Evolutionary conservation across 2,113 vertebrate genomes (phyloP), one percentile per base, ranked within the genome.

Genomic region (Otocyon megalotis): DNA sequence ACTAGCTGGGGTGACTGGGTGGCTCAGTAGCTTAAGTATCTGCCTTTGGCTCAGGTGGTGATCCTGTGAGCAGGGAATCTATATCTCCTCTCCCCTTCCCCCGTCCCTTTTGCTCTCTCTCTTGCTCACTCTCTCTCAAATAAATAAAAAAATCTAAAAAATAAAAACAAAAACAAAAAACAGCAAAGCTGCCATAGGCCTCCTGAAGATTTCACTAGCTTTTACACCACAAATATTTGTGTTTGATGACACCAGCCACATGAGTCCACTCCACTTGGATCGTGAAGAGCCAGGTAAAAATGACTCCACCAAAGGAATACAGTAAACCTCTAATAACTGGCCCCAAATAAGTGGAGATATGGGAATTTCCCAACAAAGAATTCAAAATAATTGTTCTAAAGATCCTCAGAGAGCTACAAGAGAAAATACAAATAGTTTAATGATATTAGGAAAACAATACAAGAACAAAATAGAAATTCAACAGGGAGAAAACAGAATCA

Each of bases 311-410:
- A 87, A 56, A 80, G 28, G 20, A 43, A 60, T 58, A 28, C 2
- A 56, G 50, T 87, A 88, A 74, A 74, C 30, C 2, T 92, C 65
- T 4, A 35, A 43, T n/a, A 72, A 83, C 54, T 62, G 37, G 37
- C 20, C 92, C 60, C 84, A 69, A 79, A 48, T 72, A 50, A 88
- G 48, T 69, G 84, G 72, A 88, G 20, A 69, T 50, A 48, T 62
- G 58, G 50, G 60, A 58, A 79, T 28, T 69, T 32, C 43, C 72
- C 35, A 67, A 93, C 30, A 69, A 69, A 87, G 15, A 69, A 69
- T 88, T 80, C 60, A 93, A 87, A 82, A 48, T 82, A 58, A 92
- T 83, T 54, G 12, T 83, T 92, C 54, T 83, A 92, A 72, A 92
- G 65, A 5, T 83, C 35, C 14, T 83, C 54, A 50, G 65, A 60